Conservation (phyloP, 2,113 vertebrate species). For the Mixornis gularis region DNA sequence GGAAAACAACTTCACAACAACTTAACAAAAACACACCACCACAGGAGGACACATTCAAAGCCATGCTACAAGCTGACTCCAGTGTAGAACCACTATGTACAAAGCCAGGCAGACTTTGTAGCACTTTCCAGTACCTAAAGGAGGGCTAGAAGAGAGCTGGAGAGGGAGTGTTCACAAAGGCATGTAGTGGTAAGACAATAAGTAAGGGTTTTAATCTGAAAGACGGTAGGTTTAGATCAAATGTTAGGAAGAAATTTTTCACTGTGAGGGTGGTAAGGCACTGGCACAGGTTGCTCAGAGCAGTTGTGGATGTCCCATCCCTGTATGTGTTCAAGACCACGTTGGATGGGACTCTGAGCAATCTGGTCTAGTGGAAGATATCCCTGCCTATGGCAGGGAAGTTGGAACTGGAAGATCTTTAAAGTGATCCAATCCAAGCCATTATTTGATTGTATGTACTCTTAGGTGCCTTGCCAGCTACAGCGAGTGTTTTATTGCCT, state of each 20-base stretch:
- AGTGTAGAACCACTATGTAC: background rate
- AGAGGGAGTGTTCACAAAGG: background rate
- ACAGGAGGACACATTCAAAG: background rate
- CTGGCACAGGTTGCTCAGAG: background rate
- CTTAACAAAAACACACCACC: no score
- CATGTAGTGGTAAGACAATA: background rate
- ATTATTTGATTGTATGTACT: background rate
- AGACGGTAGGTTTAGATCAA: background rate
- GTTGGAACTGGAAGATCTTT: background rate
- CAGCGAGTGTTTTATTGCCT: accelerated
- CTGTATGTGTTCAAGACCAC: no score
- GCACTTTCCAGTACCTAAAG: background rate
- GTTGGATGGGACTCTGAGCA: background rate
- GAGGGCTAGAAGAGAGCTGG: background rate
- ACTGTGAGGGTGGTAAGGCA: background rate
- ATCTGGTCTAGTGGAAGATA: background rate
- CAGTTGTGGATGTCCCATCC: background rate
- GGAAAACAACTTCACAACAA: no score
- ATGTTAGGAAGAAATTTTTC: background rate
- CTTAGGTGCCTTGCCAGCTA: background rate
- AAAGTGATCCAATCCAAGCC: background rate
- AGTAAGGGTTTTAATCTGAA: background rate
- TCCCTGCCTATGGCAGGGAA: background rate
- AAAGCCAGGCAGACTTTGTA: background rate
- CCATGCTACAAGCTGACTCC: background rate